phyloP scores from a whole-genome alignment of 2,797 vertebrate genomes.

The Bradypodion ventrale region DNA sequence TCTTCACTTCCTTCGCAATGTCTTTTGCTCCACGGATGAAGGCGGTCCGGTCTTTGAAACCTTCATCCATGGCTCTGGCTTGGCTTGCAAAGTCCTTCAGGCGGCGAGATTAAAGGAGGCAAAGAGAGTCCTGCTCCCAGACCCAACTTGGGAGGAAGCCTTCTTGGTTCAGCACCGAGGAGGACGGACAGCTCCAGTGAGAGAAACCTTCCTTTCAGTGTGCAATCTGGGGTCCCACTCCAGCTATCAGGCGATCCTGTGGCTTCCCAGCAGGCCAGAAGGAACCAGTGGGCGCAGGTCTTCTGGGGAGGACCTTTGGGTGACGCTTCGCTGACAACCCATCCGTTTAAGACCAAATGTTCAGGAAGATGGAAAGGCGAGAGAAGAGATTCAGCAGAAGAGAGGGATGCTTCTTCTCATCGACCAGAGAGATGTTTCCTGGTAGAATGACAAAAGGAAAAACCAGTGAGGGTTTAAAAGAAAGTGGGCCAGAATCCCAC shows the following conservation, averaged over 20 bases:
- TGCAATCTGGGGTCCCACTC: not conserved
- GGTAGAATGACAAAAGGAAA: not conserved
- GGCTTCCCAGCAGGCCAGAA: not conserved
- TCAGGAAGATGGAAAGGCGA: not conserved
- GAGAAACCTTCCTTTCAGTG: too few species aligned
- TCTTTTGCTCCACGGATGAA: conserved; percentile 96
- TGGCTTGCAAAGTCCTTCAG: not conserved
- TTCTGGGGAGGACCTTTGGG: not conserved
- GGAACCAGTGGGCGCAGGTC: not conserved
- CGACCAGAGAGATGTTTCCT: not conserved
- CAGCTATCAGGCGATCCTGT: not conserved
- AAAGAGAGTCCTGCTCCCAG: not conserved
- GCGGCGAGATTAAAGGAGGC: not conserved
- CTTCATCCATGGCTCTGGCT: conserved; percentile 85
- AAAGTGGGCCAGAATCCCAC: not conserved
- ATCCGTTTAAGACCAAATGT: conserved; percentile 21
- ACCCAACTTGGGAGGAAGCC: too few species aligned
- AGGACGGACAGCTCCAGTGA: not conserved
- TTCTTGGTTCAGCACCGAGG: not conserved
- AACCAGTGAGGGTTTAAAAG: too few species aligned
- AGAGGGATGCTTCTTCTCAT: not conserved
- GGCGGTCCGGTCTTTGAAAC: conserved; percentile 89
- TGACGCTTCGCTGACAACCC: conserved; percentile 27
- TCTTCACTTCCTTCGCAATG: conserved; percentile 96
- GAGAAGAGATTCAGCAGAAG: not conserved